A percentile compares a stretch with the other conserved stretches of the same genome.
Evolutionary conservation across 2,113 vertebrate species (phyloP).

Genomic region (Nycticryphes semicollaris): DNA sequence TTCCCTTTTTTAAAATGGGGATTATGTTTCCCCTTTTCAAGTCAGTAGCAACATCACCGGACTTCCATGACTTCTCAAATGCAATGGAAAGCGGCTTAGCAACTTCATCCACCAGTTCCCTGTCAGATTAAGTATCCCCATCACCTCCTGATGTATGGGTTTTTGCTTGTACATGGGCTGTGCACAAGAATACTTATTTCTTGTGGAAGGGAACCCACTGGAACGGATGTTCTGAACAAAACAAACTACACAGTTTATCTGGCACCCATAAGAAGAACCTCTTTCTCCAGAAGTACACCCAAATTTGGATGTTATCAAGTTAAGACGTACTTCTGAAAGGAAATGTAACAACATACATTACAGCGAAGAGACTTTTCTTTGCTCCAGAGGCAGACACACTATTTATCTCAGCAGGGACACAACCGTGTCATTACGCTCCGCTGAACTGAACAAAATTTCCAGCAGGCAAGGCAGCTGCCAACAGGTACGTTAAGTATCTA

Average conservation of each 20-base stretch:
- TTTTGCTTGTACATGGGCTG: background rate
- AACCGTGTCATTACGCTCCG: accelerated
- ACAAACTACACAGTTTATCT: background rate
- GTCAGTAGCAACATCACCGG: background rate
- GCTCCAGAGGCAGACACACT: background rate
- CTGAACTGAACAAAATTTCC: background rate
- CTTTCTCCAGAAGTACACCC: background rate
- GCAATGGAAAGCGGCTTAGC: background rate
- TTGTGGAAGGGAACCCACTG: background rate
- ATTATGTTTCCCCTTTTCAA: background rate
- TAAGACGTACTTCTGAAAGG: background rate
- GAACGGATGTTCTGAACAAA: background rate
- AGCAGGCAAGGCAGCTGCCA: background rate
- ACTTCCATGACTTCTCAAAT: background rate
- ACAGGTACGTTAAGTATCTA: background rate
- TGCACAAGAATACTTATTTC: background rate
- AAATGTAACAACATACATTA: background rate
- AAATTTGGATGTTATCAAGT: background rate
- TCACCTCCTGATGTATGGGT: accelerated
- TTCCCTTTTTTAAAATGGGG: background rate
- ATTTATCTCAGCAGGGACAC: background rate
- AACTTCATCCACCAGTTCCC: background rate
- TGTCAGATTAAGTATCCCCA: background rate
- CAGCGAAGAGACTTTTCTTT: background rate
- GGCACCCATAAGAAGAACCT: background rate